Conservation (phyloP, 2,888 invertebrate genomes). For the Scaeva pyrastri region DNA sequence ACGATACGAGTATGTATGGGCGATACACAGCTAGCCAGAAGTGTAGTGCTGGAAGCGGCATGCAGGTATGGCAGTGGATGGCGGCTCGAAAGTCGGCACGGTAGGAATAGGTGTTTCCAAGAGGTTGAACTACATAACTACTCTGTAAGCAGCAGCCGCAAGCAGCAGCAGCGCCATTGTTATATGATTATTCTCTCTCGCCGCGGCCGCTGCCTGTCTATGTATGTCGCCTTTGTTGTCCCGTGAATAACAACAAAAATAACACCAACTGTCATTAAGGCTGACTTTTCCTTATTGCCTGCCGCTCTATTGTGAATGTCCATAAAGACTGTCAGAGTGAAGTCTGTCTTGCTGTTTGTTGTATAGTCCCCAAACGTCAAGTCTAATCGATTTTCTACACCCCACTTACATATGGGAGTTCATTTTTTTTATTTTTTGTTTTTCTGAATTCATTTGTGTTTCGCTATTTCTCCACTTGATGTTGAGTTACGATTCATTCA, state of each 20-base stretch:
- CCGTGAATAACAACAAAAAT: background rate
- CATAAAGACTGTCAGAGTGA: background rate
- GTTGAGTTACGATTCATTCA: conserved; percentile 26
- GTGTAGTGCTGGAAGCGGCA: background rate
- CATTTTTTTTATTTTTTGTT: background rate
- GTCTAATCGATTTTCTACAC: conserved; percentile 65
- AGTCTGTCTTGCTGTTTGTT: background rate
- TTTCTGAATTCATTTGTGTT: conserved; percentile 37
- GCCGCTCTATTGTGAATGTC: conserved; percentile 24
- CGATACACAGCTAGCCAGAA: background rate
- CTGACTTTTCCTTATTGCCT: conserved; percentile 43
- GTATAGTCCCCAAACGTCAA: conserved; percentile 18
- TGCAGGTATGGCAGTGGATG: background rate
- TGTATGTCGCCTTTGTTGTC: conserved; percentile 40
- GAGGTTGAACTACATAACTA: conserved; percentile 62
- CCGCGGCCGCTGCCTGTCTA: conserved; percentile 1
- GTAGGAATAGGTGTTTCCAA: conserved; percentile 71
- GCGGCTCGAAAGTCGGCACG: conserved; percentile 47
- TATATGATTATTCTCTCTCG: background rate
- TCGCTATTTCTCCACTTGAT: conserved; percentile 30
- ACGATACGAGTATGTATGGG: conserved; percentile 2
- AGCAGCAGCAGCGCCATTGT: background rate
- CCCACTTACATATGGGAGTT: conserved; percentile 10
- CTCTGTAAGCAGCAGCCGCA: conserved; percentile 23
- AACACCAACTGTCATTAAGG: conserved; percentile 51